Evolutionary conservation across 2,797 vertebrate species (phyloP).

Genomic region (Cottoperca gobio): DNA sequence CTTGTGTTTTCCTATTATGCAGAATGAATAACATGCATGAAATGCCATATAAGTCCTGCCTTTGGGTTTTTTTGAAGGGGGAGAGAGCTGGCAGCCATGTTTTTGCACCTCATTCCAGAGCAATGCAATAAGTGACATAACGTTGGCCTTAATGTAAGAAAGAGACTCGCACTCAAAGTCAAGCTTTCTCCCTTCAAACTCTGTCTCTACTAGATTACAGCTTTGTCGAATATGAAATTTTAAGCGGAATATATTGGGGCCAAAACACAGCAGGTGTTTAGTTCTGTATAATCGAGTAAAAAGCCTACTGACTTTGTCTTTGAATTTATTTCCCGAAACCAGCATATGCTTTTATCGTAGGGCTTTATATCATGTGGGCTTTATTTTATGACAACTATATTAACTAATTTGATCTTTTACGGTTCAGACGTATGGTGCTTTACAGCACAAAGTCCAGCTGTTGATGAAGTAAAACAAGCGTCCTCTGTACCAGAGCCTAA

Average conservation of each 20-base stretch:
- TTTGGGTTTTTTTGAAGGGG: slow-evolving; percentile 45
- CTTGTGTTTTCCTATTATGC: slow-evolving; percentile 45
- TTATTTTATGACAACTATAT: slow-evolving; percentile 27
- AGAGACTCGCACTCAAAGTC: slow-evolving; percentile 47
- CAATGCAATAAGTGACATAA: slow-evolving; percentile 75
- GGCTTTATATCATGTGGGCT: slow-evolving; percentile 1
- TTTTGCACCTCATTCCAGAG: slow-evolving; percentile 78
- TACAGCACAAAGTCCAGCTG: neutral
- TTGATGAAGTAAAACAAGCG: slow-evolving; percentile 23
- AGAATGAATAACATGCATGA: slow-evolving; percentile 62
- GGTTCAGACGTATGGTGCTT: neutral
- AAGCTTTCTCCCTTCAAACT: slow-evolving; percentile 38
- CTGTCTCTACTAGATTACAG: slow-evolving; percentile 37
- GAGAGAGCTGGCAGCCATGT: slow-evolving; percentile 66
- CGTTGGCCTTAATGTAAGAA: slow-evolving; percentile 53
- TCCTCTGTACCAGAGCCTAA: slow-evolving; percentile 5
- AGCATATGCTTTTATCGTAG: slow-evolving; percentile 18
- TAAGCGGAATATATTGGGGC: slow-evolving; percentile 23
- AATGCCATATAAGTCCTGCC: slow-evolving; percentile 55
- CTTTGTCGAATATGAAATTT: slow-evolving; percentile 33
- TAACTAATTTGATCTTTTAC: slow-evolving; percentile 16
- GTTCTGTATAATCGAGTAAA: slow-evolving; percentile 28
- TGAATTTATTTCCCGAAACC: slow-evolving; percentile 26
- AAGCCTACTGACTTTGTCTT: slow-evolving; percentile 13
- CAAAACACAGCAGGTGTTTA: slow-evolving; percentile 54